Evolutionary conservation across 2,113 vertebrate species (phyloP).

Genomic region (Hymenochirus boettgeri): DNA sequence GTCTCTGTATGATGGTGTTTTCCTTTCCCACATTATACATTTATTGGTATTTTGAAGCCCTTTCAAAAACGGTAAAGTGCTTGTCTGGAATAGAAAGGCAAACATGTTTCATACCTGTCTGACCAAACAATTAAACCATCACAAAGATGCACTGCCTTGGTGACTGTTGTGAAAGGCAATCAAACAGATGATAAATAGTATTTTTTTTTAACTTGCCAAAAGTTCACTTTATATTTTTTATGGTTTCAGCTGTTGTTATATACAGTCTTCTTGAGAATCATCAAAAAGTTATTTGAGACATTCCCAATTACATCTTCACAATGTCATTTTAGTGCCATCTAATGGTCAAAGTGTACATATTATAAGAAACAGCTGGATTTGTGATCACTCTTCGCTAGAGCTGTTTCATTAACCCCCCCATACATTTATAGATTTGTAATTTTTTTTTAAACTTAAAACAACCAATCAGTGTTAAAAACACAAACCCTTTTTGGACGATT

Average conservation of each 20-base stretch:
- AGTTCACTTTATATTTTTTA: constrained; percentile 44
- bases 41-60: constrained; percentile 25
- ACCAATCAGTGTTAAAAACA: too few relatives aligned
- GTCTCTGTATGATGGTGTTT: not conserved
- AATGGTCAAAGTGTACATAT: constrained; percentile 13
- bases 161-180: constrained; percentile 39
- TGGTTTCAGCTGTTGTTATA: constrained; percentile 44
- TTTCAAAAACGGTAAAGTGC: constrained; percentile 22
- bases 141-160: constrained; percentile 36
- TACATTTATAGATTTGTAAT: not conserved
- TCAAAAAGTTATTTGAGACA: constrained; percentile 39
- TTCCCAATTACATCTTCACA: constrained; percentile 11
- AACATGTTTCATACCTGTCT: constrained; percentile 44
- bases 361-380: not conserved
- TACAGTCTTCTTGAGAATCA: constrained; percentile 43
- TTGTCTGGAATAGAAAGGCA: constrained; percentile 27
- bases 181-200: constrained; percentile 44
- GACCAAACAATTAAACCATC: constrained; percentile 44
- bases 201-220: constrained; percentile 43
- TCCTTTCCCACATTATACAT: not conserved
- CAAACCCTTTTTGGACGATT: too few relatives aligned
- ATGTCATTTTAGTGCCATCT: constrained; percentile 29
- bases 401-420: constrained; percentile 19
- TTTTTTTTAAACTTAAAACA: too few relatives aligned
- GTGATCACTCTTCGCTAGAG: not conserved